These are phyloP conservation scores for Cecropterus lyciades DNA, from an alignment of 1,140 invertebrate species.

Conservation along the genomic window DNA sequence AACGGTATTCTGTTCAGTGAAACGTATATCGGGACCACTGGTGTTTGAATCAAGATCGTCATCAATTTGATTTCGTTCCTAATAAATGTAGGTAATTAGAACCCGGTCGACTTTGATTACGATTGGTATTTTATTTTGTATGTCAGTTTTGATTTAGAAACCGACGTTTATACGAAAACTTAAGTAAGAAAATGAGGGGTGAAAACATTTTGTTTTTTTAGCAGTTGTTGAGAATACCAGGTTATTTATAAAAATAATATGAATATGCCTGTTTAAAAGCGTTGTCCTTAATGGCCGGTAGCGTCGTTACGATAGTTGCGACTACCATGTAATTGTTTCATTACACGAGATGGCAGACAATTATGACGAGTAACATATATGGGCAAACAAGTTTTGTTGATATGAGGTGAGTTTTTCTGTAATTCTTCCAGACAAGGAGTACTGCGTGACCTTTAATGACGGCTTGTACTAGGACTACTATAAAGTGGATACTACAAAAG, in stretches of 20 bases:
- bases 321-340: slow-evolving; percentile 36
- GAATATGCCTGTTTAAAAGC: background rate
- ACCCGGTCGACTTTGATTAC: background rate
- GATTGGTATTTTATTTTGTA: background rate
- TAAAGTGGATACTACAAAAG: background rate
- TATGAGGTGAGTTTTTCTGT: background rate
- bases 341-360: slow-evolving; percentile 27
- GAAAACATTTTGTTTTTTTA: too few relatives aligned
- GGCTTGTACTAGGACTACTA: background rate
- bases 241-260: background rate
- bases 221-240: too few relatives aligned
- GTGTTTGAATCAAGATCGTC: slow-evolving; percentile 20
- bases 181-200: too few relatives aligned
- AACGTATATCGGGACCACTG: slow-evolving; percentile 41
- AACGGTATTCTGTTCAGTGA: slow-evolving; percentile 61
- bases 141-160: background rate
- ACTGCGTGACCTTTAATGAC: slow-evolving; percentile 7
- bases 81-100: slow-evolving; percentile 14
- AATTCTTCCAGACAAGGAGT: slow-evolving; percentile 4
- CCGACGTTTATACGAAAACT: background rate
- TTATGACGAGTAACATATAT: slow-evolving; percentile 30
- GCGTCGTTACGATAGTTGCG: background rate
- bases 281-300: slow-evolving; percentile 7
- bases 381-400: slow-evolving; percentile 28
- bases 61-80: slow-evolving; percentile 20